Evolutionary conservation across 2,888 invertebrate species (phyloP).

Genomic region (Amorpha juglandis): DNA sequence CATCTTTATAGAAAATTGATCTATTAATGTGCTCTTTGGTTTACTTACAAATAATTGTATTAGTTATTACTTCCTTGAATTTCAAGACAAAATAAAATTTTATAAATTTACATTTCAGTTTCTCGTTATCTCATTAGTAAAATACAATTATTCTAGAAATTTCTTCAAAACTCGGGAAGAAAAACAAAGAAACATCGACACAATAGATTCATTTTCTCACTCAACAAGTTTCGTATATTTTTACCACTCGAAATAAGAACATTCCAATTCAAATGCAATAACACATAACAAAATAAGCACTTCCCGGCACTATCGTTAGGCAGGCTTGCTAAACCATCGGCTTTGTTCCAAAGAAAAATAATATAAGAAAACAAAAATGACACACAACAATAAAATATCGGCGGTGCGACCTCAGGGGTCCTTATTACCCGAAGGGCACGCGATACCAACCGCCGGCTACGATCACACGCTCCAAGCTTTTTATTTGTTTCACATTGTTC

Average conservation of each 20-base stretch:
- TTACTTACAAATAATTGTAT: too few relatives aligned
- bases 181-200: too few relatives aligned
- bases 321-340: slow-evolving; percentile 15
- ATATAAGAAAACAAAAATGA: slow-evolving; percentile 35
- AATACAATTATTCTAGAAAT: too few relatives aligned
- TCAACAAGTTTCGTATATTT: not conserved
- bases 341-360: slow-evolving; percentile 1
- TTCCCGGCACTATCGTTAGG: not conserved
- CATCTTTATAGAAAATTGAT: too few relatives aligned
- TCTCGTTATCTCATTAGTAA: too few relatives aligned
- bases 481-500: slow-evolving; percentile 50
- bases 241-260: not conserved
- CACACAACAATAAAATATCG: slow-evolving; percentile 37
- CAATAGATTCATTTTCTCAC: not conserved
- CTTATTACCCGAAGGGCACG: slow-evolving; percentile 45
- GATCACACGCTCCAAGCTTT: slow-evolving; percentile 44
- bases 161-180: too few relatives aligned
- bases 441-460: slow-evolving; percentile 39
- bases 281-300: slow-evolving; percentile 2
- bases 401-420: slow-evolving; percentile 30
- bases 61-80: too few relatives aligned
- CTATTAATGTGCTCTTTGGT: too few relatives aligned
- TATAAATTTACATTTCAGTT: too few relatives aligned
- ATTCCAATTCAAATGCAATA: slow-evolving; percentile 4
- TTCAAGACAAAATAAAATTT: too few relatives aligned